These are phyloP conservation scores for Syngnathoides biaculeatus DNA, from an alignment of 2,113 vertebrate species.

Conservation along the genomic window DNA sequence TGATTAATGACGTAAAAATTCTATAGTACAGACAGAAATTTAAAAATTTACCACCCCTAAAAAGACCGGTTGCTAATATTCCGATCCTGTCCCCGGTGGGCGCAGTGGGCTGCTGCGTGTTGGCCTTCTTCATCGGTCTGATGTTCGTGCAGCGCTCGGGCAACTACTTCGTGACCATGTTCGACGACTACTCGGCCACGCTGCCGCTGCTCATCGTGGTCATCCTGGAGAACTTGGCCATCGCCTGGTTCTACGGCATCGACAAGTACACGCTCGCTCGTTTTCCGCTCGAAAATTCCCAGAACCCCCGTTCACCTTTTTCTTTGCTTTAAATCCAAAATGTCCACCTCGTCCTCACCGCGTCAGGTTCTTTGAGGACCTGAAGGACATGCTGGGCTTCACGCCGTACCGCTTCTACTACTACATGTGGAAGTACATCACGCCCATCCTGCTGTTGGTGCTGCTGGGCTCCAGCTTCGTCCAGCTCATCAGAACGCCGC, in stretches of 20 bases:
- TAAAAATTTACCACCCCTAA: too few species aligned
- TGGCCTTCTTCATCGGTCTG: slow-evolving; percentile 89
- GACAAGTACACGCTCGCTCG: slow-evolving; percentile 81
- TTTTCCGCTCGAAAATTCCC: too few species aligned
- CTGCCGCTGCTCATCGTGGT: slow-evolving; percentile 91
- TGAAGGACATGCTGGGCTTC: slow-evolving; percentile 96
- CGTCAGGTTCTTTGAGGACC: slow-evolving; percentile 90
- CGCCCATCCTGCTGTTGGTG: slow-evolving; percentile 81
- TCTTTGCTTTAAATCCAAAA: too few species aligned
- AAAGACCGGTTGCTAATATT: not conserved
- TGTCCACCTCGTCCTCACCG: not conserved
- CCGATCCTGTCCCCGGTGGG: not conserved
- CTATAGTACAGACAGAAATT: too few species aligned
- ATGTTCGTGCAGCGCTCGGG: slow-evolving; percentile 95
- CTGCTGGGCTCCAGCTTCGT: slow-evolving; percentile 82
- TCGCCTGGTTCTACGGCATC: slow-evolving; percentile 90
- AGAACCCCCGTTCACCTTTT: too few species aligned
- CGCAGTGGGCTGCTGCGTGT: slow-evolving; percentile 84
- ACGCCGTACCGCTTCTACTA: slow-evolving; percentile 88
- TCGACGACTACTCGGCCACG: slow-evolving; percentile 96
- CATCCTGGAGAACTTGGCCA: slow-evolving; percentile 88
- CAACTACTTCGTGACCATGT: slow-evolving; percentile 97
- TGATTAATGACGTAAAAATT: too few species aligned
- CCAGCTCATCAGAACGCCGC: slow-evolving; percentile 87
- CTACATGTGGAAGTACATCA: slow-evolving; percentile 97